Conservation (phyloP, 2,888 invertebrate genomes). For the Coecobrya sp. region DNA sequence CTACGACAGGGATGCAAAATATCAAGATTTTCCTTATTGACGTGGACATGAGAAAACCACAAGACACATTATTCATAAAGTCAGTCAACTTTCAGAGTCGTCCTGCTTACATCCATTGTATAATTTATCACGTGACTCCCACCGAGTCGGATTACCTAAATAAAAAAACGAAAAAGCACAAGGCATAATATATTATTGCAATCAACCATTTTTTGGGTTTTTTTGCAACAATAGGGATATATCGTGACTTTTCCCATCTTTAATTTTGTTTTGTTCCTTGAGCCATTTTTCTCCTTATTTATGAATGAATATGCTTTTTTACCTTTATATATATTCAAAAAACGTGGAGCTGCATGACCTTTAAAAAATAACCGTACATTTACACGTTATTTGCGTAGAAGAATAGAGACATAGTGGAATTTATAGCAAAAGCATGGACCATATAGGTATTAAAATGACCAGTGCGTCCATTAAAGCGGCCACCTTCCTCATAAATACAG, state of each 20-base stretch:
- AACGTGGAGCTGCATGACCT: too few species aligned
- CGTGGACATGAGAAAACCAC: background rate
- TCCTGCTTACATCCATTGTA: background rate
- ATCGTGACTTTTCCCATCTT: too few species aligned
- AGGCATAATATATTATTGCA: background rate
- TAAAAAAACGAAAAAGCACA: background rate
- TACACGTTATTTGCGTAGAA: too few species aligned
- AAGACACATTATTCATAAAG: constrained; percentile 27
- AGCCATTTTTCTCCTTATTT: too few species aligned
- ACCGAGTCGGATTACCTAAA: background rate
- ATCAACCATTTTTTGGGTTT: too few species aligned
- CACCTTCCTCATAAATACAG: background rate
- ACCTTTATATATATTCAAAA: too few species aligned
- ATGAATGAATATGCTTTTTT: too few species aligned
- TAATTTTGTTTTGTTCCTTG: too few species aligned
- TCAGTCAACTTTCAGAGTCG: constrained; percentile 26
- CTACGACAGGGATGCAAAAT: background rate
- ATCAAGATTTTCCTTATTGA: constrained; percentile 8
- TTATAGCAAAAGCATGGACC: background rate
- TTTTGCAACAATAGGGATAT: too few species aligned
- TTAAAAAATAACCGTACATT: too few species aligned
- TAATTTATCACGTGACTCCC: constrained; percentile 31
- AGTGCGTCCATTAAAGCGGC: background rate
- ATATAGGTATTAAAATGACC: background rate
- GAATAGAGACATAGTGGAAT: too few species aligned